A percentile compares a stretch with the other conserved stretches of the same genome.
phyloP scores from a whole-genome alignment of 2,113 vertebrate genomes.

The Natator depressus region DNA sequence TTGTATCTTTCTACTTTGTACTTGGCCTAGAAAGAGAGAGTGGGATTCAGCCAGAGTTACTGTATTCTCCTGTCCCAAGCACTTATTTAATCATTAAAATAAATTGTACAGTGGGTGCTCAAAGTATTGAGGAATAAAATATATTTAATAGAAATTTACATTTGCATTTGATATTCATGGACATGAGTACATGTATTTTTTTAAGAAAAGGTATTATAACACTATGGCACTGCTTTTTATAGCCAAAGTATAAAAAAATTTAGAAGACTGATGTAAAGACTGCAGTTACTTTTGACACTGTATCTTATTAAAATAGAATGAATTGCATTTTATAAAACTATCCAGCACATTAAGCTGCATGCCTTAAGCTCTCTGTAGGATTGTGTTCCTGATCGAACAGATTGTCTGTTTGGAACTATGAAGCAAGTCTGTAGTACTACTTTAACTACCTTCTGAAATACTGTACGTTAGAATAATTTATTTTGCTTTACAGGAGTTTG shows the following conservation, averaged over 20 bases:
- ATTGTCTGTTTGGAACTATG: slow-evolving; percentile 72
- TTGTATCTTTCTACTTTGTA: slow-evolving; percentile 7
- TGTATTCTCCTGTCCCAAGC: slow-evolving; percentile 78
- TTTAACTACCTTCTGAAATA: slow-evolving; percentile 82
- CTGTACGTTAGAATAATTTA: slow-evolving; percentile 92
- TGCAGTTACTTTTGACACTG: slow-evolving; percentile 74
- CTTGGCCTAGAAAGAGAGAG: slow-evolving; percentile 63
- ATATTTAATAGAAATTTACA: slow-evolving; percentile 84
- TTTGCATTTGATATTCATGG: slow-evolving; percentile 84
- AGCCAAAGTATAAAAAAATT: slow-evolving; percentile 81
- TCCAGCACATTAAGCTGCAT: slow-evolving; percentile 77
- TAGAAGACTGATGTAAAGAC: slow-evolving; percentile 80
- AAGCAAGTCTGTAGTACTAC: slow-evolving; percentile 76
- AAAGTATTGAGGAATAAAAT: slow-evolving; percentile 82
- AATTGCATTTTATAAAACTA: slow-evolving; percentile 79
- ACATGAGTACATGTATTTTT: slow-evolving; percentile 88
- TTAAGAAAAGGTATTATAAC: slow-evolving; percentile 85
- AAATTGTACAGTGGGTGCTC: slow-evolving; percentile 84
- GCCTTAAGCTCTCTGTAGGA: slow-evolving; percentile 82
- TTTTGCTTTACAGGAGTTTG: slow-evolving; percentile 90
- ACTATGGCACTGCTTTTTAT: slow-evolving; percentile 83
- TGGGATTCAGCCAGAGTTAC: slow-evolving; percentile 58
- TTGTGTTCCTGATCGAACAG: slow-evolving; percentile 65
- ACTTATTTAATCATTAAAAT: slow-evolving; percentile 80
- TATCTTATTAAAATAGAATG: slow-evolving; percentile 74